Evolutionary conservation across 2,888 invertebrate species (phyloP), one percentile per base, ranked within the genome.

Genomic region (Chromoteleia sp.): DNA sequence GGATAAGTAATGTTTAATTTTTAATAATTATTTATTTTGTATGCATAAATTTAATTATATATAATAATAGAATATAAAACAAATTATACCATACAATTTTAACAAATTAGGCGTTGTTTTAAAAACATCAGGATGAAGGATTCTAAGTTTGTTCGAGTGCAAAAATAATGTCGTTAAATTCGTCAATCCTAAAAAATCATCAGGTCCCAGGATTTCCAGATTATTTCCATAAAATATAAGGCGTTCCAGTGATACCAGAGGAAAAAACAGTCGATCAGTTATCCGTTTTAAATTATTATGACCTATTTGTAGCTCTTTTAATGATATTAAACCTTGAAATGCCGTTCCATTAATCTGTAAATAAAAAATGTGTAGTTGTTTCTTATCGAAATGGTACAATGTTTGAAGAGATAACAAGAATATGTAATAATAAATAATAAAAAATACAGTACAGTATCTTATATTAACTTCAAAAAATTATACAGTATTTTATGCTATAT

Each of bases 51-150:
- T n/a, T n/a, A n/a, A n/a, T n/a, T n/a, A n/a, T n/a, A n/a, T n/a
- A n/a, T n/a, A n/a, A n/a, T n/a, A n/a, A 6, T 14, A 41, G 12
- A 12, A 41, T 41, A 41, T 41, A 10, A 48, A 15, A 14, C 41
- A 41, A 14, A n/a, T n/a, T n/a, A n/a, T n/a, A n/a, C n/a, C 94
- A 94, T 92, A 96, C 96, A 96, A 87, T 86, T 96, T 95, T 43
- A 94, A 94, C 0, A 97, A 92, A 88, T 94, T 95, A 56, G 94
- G 94, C 58, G 95, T 93, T 39, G 93, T 93, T 6, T 93, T 92
- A 87, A 96, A 95, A 5, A 94, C 92, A 84, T 93, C 93, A 33
- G 94, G 93, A 86, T 95, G 94, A 39, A 96, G 92, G 82, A 93
- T 93, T 76, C 93, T 93, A 17, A 96, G 91, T 85, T 95, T 93